phyloP scores from a whole-genome alignment of 2,888 invertebrate genomes.

The Leptinotarsa peninsularis region DNA sequence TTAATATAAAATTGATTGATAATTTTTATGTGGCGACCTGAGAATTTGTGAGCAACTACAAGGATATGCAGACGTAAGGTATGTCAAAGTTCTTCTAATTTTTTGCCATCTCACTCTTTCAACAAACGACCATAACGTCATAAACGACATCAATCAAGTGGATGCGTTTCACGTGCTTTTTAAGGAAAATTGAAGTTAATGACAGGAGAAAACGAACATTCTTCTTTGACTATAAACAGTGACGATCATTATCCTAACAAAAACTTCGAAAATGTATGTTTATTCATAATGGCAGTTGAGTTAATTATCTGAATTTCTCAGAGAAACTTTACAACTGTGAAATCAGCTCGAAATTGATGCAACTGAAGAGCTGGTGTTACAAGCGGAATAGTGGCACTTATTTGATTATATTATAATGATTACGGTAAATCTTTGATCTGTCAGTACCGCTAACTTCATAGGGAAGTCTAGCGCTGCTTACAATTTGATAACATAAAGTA shows the following conservation, averaged over 20 bases:
- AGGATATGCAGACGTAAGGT: neutral
- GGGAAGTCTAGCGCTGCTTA: neutral
- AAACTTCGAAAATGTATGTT: constrained; percentile 6
- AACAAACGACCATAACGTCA: neutral
- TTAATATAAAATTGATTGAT: no score
- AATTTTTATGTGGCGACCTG: no score
- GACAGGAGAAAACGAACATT: constrained; percentile 19
- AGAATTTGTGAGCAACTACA: no score
- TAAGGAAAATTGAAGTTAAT: constrained; percentile 23
- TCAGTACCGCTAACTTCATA: neutral
- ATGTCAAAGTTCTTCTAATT: neutral
- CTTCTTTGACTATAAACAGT: constrained; percentile 12
- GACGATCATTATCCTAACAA: constrained; percentile 18
- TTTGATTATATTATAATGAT: constrained; percentile 6
- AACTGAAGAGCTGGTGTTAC: neutral
- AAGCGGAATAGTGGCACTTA: neutral
- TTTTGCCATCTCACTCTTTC: neutral
- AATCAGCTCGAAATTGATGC: neutral
- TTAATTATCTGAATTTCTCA: constrained; percentile 18
- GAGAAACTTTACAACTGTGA: constrained; percentile 13
- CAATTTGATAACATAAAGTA: neutral
- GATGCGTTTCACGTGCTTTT: constrained; percentile 19
- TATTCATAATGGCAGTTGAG: constrained; percentile 8
- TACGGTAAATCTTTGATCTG: constrained; percentile 1
- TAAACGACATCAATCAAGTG: constrained; percentile 3